Conservation (phyloP, 2,888 invertebrate species). For the Hypolimnas misippus region DNA sequence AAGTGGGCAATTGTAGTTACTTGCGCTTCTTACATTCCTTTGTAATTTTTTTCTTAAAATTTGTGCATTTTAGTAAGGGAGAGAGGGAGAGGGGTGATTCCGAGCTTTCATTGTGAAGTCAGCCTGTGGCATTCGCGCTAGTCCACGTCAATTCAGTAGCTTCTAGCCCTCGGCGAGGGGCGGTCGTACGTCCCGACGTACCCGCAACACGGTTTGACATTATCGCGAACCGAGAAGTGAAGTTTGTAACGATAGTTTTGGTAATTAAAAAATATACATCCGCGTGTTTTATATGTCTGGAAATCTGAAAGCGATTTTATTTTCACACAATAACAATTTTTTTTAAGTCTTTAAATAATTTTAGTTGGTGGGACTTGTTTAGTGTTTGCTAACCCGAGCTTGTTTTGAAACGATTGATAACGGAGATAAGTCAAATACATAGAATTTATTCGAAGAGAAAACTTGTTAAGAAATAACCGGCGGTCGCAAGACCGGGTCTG, state of each 20-base stretch:
- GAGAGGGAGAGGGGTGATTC: conserved; percentile 61
- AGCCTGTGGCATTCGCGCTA: conserved; percentile 52
- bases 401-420: conserved; percentile 29
- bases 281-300: conserved; percentile 40
- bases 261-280: conserved; percentile 6
- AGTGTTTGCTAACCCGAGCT: conserved; percentile 25
- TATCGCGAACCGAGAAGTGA: conserved; percentile 53
- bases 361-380: conserved; percentile 25
- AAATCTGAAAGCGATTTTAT: conserved; percentile 26
- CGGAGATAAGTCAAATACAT: conserved; percentile 30
- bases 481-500: conserved; percentile 24
- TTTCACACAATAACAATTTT: conserved; percentile 17
- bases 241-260: conserved; percentile 52
- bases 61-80: conserved; percentile 71
- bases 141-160: conserved; percentile 61
- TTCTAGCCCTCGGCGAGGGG: conserved; percentile 64
- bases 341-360: conserved; percentile 18
- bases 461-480: conserved; percentile 28
- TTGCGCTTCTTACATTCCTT: conserved; percentile 65
- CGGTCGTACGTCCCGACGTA: conserved; percentile 52
- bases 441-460: conserved; percentile 26
- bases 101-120: conserved; percentile 65
- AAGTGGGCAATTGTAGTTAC: conserved; percentile 47
- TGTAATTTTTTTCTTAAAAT: conserved; percentile 63
- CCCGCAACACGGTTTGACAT: conserved; percentile 22